phyloP scores from a whole-genome alignment of 2,888 invertebrate genomes.

The Horisme vitalbata region DNA sequence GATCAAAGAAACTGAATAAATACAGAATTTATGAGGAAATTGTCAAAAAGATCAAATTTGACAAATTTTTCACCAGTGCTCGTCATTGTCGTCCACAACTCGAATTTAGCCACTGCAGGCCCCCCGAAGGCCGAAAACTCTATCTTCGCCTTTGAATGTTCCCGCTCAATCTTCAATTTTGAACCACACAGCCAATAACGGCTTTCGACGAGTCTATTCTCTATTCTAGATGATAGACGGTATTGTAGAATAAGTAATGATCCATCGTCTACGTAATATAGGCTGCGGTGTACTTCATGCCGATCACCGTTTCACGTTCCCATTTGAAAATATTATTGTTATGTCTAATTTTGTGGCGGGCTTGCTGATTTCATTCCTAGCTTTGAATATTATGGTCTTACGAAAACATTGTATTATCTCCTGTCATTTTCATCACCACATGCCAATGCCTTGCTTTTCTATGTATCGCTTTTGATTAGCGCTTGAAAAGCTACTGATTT shows the following conservation, averaged over 20 bases:
- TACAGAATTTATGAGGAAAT: too few species aligned
- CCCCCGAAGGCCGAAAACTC: conserved; percentile 14
- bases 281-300: conserved; percentile 39
- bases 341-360: conserved; percentile 29
- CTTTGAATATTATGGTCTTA: neutral
- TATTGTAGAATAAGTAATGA: conserved; percentile 62
- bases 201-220: conserved; percentile 60
- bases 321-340: conserved; percentile 32
- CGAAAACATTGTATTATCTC: neutral
- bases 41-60: too few species aligned
- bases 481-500: conserved; percentile 1
- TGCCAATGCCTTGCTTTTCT: neutral
- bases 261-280: conserved; percentile 40
- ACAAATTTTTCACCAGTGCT: too few species aligned
- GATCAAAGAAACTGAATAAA: too few species aligned
- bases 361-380: conserved; percentile 10
- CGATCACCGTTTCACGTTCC: conserved; percentile 41
- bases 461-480: neutral
- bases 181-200: conserved; percentile 48
- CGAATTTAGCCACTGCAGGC: too few species aligned
- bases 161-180: conserved; percentile 28
- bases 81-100: too few species aligned
- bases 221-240: conserved; percentile 63
- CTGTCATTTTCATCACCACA: neutral
- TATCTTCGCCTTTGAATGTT: neutral